phyloP scores from a whole-genome alignment of 2,888 invertebrate genomes.

The Oxystoma pomonae region DNA sequence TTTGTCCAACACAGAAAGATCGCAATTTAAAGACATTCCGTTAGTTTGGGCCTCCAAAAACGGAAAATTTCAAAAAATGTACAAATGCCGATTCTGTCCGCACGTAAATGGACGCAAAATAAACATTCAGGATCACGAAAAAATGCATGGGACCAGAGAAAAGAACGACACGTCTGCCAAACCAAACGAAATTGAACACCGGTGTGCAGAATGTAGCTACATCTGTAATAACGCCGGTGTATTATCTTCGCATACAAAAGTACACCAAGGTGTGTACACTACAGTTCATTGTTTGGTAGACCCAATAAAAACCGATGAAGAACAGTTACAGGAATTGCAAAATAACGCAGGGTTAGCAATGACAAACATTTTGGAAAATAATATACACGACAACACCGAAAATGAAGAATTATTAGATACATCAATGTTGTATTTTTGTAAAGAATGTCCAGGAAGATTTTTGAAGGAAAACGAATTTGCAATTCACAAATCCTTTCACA shows the following conservation, averaged over 20 bases:
- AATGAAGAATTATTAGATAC: conserved; percentile 23
- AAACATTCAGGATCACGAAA: conserved; percentile 79
- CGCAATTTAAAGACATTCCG: conserved; percentile 59
- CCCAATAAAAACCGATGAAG: conserved; percentile 60
- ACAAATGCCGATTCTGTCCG: conserved; percentile 79
- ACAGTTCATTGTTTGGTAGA: conserved; percentile 70
- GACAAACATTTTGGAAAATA: conserved; percentile 6
- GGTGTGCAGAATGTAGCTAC: conserved; percentile 77
- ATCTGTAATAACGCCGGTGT: conserved; percentile 69
- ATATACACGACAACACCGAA: conserved; percentile 14
- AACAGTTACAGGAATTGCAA: conserved; percentile 55
- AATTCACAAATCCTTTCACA: conserved; percentile 69
- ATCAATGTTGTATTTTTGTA: conserved; percentile 63
- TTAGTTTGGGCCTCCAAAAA: conserved; percentile 72
- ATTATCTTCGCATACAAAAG: conserved; percentile 68
- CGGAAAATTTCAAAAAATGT: conserved; percentile 74
- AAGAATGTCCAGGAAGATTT: conserved; percentile 80
- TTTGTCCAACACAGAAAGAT: conserved; percentile 43
- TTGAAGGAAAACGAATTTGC: conserved; percentile 69
- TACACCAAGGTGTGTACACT: conserved; percentile 67
- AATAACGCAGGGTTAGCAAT: conserved; percentile 30
- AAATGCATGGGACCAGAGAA: conserved; percentile 61
- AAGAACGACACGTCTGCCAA: conserved; percentile 36
- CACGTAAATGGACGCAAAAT: conserved; percentile 77
- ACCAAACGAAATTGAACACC: conserved; percentile 53